A percentile compares a stretch with the other conserved stretches of the same genome.
These are phyloP conservation scores for Anolis sagrei DNA, from an alignment of 2,113 vertebrate species.

Conservation along the genomic window DNA sequence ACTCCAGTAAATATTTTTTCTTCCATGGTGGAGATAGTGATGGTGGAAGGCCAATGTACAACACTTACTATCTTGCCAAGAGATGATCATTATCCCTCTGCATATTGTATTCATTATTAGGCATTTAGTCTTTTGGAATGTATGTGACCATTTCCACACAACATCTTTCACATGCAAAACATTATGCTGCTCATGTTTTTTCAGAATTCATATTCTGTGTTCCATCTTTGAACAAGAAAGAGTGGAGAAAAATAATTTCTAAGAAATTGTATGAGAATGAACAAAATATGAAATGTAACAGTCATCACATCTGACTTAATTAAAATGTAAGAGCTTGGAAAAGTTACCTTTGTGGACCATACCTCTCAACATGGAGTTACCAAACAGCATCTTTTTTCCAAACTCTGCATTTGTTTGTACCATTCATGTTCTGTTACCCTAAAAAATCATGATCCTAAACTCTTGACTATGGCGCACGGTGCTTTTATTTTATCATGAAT, in stretches of 20 bases:
- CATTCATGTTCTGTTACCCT: not conserved
- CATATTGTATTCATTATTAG: slow-evolving; percentile 3
- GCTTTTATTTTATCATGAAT: slow-evolving; percentile 35
- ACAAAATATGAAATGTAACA: not conserved
- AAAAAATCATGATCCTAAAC: not conserved
- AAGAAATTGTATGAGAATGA: not conserved
- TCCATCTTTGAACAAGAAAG: not conserved
- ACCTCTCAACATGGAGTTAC: not conserved
- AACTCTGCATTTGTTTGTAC: not conserved
- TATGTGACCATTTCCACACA: not conserved
- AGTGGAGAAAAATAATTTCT: not conserved
- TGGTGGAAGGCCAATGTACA: not conserved
- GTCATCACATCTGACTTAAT: not conserved
- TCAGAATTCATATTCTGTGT: not conserved
- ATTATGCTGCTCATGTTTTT: not conserved
- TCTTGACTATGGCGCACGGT: slow-evolving; percentile 8
- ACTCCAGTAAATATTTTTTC: not conserved
- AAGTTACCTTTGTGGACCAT: not conserved
- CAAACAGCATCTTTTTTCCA: not conserved
- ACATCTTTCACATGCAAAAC: not conserved
- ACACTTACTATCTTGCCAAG: slow-evolving; percentile 9
- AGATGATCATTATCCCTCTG: not conserved
- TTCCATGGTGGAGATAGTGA: not conserved
- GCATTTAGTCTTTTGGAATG: slow-evolving; percentile 18
- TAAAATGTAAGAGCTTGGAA: not conserved